Conservation (phyloP, 2,888 invertebrate species). For the Galeopsomyia nigrocyanea region DNA sequence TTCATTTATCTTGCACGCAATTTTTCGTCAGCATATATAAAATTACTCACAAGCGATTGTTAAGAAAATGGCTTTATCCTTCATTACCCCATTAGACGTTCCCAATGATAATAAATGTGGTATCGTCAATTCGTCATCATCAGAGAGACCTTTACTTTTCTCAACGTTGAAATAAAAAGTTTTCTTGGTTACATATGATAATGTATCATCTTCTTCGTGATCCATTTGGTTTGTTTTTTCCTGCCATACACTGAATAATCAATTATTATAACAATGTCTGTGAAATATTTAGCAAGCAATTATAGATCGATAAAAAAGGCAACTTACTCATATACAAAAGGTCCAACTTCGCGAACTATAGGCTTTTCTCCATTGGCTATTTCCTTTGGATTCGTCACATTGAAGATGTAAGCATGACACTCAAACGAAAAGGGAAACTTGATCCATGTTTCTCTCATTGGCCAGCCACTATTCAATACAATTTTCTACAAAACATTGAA, state of each 20-base stretch:
- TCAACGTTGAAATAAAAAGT: conserved; percentile 78
- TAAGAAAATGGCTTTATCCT: too few species aligned
- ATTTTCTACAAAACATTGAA: conserved; percentile 15
- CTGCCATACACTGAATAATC: conserved; percentile 47
- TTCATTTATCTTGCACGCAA: too few species aligned
- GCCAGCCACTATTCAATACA: conserved; percentile 20
- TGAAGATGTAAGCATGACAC: conserved; percentile 84
- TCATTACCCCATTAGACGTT: too few species aligned
- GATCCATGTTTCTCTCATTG: conserved; percentile 78
- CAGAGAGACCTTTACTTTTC: conserved; percentile 74
- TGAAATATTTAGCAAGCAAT: neutral
- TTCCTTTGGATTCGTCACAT: conserved; percentile 84
- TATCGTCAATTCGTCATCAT: conserved; percentile 78
- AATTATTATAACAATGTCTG: neutral
- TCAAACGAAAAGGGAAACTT: conserved; percentile 82
- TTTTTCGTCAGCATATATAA: too few species aligned
- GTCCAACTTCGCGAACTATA: conserved; percentile 83
- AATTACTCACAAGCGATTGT: too few species aligned
- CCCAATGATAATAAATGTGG: conserved; percentile 74
- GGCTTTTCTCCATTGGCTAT: conserved; percentile 80
- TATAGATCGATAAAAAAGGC: neutral
- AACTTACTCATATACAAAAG: conserved; percentile 86
- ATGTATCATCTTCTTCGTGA: conserved; percentile 79
- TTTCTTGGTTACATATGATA: conserved; percentile 78
- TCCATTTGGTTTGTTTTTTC: conserved; percentile 83